These are phyloP conservation scores for Scortum barcoo DNA, from an alignment of 2,113 vertebrate species.

Conservation along the genomic window DNA sequence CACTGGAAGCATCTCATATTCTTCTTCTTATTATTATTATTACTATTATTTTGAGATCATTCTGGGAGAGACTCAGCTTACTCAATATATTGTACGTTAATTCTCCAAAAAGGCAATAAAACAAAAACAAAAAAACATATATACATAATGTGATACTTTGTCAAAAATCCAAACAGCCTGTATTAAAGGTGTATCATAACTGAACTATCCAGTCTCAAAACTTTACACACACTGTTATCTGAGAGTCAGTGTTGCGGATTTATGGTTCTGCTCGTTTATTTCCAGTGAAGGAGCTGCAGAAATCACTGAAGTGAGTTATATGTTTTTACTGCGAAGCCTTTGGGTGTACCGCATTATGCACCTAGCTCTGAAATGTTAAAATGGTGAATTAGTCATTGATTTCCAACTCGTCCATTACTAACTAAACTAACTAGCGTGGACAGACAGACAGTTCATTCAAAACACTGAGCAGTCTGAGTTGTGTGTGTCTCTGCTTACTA, in stretches of 20 bases:
- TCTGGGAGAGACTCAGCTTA: not conserved
- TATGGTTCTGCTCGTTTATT: not conserved
- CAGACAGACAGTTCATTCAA: slow-evolving; percentile 29
- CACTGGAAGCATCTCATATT: too few species aligned
- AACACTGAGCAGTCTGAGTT: slow-evolving; percentile 15
- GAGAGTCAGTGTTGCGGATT: not conserved
- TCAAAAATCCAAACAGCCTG: not conserved
- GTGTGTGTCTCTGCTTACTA: not conserved
- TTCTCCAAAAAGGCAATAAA: not conserved
- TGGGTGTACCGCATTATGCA: not conserved
- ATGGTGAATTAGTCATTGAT: too few species aligned
- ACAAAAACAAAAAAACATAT: not conserved
- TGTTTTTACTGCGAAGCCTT: not conserved
- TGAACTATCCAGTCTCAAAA: too few species aligned
- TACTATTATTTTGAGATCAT: not conserved
- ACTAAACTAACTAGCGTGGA: not conserved
- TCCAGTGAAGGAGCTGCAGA: not conserved
- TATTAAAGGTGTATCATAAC: too few species aligned
- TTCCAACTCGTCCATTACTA: not conserved
- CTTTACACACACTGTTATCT: not conserved
- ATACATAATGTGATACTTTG: not conserved
- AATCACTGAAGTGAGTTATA: not conserved
- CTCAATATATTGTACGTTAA: not conserved
- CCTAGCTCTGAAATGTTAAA: not conserved
- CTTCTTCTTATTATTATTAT: too few species aligned